Percentiles rank a stretch among this genome's conserved stretches.
Evolutionary conservation across 2,797 vertebrate genomes (phyloP).

Genomic region (Danio kyathit): DNA sequence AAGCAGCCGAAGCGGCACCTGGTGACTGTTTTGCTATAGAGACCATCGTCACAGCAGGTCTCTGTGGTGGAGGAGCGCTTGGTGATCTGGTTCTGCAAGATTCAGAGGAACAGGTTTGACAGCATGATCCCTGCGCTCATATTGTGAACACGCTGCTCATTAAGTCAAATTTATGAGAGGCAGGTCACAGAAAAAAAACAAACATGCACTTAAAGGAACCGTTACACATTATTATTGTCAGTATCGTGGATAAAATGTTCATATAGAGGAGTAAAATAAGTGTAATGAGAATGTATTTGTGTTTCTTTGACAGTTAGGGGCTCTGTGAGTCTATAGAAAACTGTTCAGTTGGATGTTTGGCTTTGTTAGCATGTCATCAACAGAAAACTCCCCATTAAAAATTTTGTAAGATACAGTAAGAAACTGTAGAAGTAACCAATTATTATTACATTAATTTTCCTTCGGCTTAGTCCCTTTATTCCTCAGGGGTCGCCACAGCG

Average conservation of each 20-base stretch:
- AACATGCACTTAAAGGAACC: conserved; percentile 4
- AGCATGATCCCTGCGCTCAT: conserved; percentile 31
- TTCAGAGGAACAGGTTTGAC: conserved; percentile 47
- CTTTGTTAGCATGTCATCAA: neutral
- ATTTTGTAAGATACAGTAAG: no score
- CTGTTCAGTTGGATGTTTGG: no score
- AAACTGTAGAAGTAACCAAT: neutral
- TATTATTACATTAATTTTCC: neutral
- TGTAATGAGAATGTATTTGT: neutral
- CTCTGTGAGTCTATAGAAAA: neutral
- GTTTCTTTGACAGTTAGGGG: neutral
- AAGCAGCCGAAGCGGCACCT: conserved; percentile 1
- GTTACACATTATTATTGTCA: neutral
- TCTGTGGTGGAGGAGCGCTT: conserved; percentile 52
- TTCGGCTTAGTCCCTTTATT: no score
- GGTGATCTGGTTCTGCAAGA: conserved; percentile 59
- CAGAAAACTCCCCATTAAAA: neutral
- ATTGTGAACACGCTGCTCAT: neutral
- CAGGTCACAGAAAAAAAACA: neutral
- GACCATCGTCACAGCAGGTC: conserved; percentile 49
- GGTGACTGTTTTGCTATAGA: conserved; percentile 51
- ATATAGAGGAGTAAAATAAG: neutral
- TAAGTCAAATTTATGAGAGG: neutral
- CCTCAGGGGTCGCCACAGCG: no score
- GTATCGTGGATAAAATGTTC: neutral